Percentiles rank a stretch among this genome's conserved stretches.
Conservation (phyloP, 2,797 vertebrate species). For the Alfaro cultratus region DNA sequence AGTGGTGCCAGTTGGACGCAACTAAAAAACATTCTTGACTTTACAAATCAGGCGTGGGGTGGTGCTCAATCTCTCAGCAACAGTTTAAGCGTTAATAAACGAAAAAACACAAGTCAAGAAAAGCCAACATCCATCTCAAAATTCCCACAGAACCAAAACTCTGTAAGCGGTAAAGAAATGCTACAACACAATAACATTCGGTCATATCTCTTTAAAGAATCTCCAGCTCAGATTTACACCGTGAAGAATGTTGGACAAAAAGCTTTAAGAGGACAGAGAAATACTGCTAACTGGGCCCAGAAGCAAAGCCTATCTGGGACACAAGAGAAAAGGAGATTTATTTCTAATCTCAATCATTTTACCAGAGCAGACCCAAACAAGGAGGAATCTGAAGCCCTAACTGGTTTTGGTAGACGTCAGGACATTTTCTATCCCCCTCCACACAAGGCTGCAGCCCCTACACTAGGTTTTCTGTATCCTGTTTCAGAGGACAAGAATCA, state of each 20-base stretch:
- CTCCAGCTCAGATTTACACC: constrained; percentile 1
- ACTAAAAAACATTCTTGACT: constrained; percentile 19
- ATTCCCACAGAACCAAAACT: constrained; percentile 14
- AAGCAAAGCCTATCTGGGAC: not conserved
- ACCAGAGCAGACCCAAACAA: not conserved
- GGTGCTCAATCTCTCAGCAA: constrained; percentile 11
- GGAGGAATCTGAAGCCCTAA: constrained; percentile 1
- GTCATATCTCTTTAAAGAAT: constrained; percentile 44
- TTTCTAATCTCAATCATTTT: constrained; percentile 9
- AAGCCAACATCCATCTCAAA: constrained; percentile 19
- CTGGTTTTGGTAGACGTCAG: not conserved
- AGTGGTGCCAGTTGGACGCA: constrained; percentile 14
- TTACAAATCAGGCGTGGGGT: constrained; percentile 17
- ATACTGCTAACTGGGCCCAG: not conserved
- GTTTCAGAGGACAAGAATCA: not conserved
- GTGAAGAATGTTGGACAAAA: not conserved
- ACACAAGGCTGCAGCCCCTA: not conserved
- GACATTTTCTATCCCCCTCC: not conserved
- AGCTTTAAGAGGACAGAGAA: not conserved
- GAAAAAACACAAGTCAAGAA: constrained; percentile 15
- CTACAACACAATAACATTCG: constrained; percentile 2
- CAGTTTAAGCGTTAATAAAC: constrained; percentile 22
- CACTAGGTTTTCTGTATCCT: not conserved
- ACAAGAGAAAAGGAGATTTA: not conserved
- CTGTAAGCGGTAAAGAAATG: not conserved